Percentiles rank a stretch among this genome's conserved stretches.
phyloP scores from a whole-genome alignment of 2,888 invertebrate species.

The Glaucopsyche alexis region DNA sequence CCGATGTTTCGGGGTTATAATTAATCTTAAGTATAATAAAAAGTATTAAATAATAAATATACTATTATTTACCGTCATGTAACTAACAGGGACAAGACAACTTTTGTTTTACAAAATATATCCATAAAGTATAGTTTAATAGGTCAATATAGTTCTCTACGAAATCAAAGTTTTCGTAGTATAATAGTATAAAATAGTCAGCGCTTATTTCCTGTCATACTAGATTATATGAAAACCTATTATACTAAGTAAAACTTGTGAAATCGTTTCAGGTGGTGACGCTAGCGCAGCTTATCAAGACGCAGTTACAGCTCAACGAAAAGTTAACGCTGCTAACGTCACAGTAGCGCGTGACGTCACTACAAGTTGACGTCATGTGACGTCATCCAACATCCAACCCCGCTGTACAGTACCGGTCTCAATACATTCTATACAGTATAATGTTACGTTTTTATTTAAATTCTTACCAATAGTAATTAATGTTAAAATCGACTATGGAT shows the following conservation, averaged over 20 bases:
- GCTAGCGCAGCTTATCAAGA: slow-evolving; percentile 96
- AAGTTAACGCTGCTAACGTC: slow-evolving; percentile 93
- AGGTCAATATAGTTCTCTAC: too few relatives aligned
- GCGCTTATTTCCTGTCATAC: background rate
- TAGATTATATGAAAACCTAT: too few relatives aligned
- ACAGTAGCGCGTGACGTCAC: background rate
- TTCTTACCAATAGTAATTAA: background rate
- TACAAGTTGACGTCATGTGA: background rate
- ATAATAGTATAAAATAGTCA: too few relatives aligned
- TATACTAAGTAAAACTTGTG: too few relatives aligned
- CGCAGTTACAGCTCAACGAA: slow-evolving; percentile 97
- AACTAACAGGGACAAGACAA: too few relatives aligned
- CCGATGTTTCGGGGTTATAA: too few relatives aligned
- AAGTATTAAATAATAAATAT: too few relatives aligned
- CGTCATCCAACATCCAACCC: background rate
- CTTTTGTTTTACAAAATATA: too few relatives aligned
- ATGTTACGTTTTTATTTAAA: background rate
- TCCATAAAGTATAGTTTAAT: too few relatives aligned
- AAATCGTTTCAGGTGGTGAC: slow-evolving; percentile 82
- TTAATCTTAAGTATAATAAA: too few relatives aligned
- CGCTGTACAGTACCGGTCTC: slow-evolving; percentile 10
- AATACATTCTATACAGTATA: slow-evolving; percentile 8
- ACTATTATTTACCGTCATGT: too few relatives aligned
- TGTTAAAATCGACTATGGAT: background rate
- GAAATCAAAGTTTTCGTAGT: too few relatives aligned